Percentiles rank a stretch among this genome's conserved stretches.
phyloP scores from a whole-genome alignment of 2,888 invertebrate species.

The Drosophila nigritarsus region DNA sequence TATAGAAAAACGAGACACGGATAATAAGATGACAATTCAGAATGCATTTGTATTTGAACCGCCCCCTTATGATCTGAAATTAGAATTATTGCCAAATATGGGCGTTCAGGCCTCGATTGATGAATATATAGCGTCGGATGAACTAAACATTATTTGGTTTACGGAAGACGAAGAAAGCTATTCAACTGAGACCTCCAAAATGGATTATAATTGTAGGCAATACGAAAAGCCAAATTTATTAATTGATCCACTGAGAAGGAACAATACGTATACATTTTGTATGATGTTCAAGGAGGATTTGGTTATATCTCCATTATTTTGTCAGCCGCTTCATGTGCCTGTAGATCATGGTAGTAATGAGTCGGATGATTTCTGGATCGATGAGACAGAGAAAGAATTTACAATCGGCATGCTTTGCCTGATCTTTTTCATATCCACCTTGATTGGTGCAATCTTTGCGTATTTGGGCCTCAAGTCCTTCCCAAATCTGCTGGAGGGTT shows the following conservation, averaged over 20 bases:
- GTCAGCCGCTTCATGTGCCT: conserved; percentile 80
- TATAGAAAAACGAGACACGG: not conserved
- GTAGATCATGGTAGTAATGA: fast-evolving
- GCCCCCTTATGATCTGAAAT: conserved; percentile 69
- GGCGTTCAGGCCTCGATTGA: conserved; percentile 65
- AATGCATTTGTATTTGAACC: conserved; percentile 62
- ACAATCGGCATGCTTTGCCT: conserved; percentile 78
- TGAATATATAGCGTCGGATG: conserved; percentile 31
- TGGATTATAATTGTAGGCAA: conserved; percentile 73
- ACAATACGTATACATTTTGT: conserved; percentile 82
- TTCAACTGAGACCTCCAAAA: conserved; percentile 14
- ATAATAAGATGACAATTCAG: too few species aligned
- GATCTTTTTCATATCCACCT: conserved; percentile 70
- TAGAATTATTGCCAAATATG: conserved; percentile 60
- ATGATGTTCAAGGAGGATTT: conserved; percentile 54
- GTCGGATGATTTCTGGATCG: conserved; percentile 57
- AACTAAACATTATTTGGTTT: conserved; percentile 80
- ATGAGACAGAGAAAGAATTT: conserved; percentile 70
- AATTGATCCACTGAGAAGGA: conserved; percentile 61
- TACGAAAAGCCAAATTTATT: conserved; percentile 67
- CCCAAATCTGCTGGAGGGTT: conserved; percentile 81
- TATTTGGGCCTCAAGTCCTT: conserved; percentile 78
- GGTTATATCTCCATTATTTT: conserved; percentile 79
- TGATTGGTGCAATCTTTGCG: conserved; percentile 73
- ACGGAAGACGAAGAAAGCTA: conserved; percentile 54